Conservation (phyloP, 2,888 invertebrate species). For the Siphlonurus alternatus region DNA sequence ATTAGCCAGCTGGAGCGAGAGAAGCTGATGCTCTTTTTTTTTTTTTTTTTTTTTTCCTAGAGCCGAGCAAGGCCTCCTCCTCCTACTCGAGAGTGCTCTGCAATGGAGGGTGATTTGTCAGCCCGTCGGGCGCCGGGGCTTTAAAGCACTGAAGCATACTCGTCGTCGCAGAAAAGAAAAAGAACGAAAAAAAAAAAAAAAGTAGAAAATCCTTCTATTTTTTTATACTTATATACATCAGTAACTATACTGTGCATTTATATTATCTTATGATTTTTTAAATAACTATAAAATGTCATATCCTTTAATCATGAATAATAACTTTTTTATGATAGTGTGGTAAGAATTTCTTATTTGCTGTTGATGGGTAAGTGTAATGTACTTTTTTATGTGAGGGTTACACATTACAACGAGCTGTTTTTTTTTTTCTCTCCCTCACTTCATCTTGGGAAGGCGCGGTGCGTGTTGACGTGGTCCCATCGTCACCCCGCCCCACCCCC, state of each 20-base stretch:
- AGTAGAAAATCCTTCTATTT: not conserved
- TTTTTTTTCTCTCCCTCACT: not conserved
- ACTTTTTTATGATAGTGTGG: not conserved
- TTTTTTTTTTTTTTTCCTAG: not conserved
- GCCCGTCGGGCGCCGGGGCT: not conserved
- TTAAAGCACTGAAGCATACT: not conserved
- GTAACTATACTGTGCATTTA: not conserved
- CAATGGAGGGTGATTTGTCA: not conserved
- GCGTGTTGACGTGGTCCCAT: not conserved
- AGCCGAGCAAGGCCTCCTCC: too few relatives aligned
- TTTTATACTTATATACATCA: not conserved
- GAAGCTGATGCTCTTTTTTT: slow-evolving; percentile 1
- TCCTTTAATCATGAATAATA: not conserved
- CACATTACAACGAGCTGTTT: too few relatives aligned
- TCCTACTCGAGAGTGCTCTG: too few relatives aligned
- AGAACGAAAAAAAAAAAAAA: not conserved
- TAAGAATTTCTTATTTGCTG: not conserved
- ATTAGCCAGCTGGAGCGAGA: slow-evolving; percentile 14
- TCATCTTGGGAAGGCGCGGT: not conserved
- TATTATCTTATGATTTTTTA: not conserved
- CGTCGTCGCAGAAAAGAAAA: not conserved
- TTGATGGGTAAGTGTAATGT: not conserved
- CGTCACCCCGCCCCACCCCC: not conserved
- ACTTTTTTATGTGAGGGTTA: not conserved
- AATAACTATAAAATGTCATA: not conserved